phyloP scores from a whole-genome alignment of 2,888 invertebrate genomes.

The Andrena chrysosceles region DNA sequence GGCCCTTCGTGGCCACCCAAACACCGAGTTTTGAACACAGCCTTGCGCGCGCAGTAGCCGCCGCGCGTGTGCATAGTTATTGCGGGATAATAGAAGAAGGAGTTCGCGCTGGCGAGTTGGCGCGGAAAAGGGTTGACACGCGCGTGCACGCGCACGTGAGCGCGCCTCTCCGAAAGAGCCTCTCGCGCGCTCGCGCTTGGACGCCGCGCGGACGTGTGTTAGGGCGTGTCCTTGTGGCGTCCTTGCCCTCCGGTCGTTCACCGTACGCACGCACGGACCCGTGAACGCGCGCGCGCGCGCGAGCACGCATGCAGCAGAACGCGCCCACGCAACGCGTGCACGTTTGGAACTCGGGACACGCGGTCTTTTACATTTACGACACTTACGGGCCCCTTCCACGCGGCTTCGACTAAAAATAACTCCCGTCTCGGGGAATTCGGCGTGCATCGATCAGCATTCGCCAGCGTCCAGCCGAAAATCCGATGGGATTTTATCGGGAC shows the following conservation, averaged over 20 bases:
- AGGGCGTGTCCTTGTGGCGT: constrained; percentile 83
- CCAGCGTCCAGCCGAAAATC: constrained; percentile 39
- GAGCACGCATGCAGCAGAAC: constrained; percentile 42
- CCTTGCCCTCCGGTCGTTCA: constrained; percentile 84
- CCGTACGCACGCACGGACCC: constrained; percentile 70
- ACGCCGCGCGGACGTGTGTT: constrained; percentile 58
- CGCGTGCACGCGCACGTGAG: constrained; percentile 36
- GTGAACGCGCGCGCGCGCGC: constrained; percentile 44
- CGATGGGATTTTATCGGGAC: constrained; percentile 36
- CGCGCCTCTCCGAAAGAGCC: constrained; percentile 1
- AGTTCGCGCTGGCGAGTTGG: constrained; percentile 5
- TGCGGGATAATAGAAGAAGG: constrained; percentile 30
- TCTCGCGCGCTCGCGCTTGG: constrained; percentile 29
- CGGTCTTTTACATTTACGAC: constrained; percentile 78
- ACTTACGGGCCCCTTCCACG: constrained; percentile 59
- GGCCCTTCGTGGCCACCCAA: background rate
- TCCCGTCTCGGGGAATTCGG: constrained; percentile 71
- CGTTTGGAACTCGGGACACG: constrained; percentile 73
- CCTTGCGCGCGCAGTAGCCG: background rate
- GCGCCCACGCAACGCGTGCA: constrained; percentile 63
- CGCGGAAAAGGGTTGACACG: constrained; percentile 52
- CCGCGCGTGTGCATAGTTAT: constrained; percentile 38
- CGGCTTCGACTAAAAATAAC: constrained; percentile 78
- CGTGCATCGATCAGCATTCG: constrained; percentile 70
- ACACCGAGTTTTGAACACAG: background rate